Percentiles rank a stretch among this genome's conserved stretches.
Evolutionary conservation across 2,888 invertebrate species (phyloP).

Genomic region (Cephus nigrinus): DNA sequence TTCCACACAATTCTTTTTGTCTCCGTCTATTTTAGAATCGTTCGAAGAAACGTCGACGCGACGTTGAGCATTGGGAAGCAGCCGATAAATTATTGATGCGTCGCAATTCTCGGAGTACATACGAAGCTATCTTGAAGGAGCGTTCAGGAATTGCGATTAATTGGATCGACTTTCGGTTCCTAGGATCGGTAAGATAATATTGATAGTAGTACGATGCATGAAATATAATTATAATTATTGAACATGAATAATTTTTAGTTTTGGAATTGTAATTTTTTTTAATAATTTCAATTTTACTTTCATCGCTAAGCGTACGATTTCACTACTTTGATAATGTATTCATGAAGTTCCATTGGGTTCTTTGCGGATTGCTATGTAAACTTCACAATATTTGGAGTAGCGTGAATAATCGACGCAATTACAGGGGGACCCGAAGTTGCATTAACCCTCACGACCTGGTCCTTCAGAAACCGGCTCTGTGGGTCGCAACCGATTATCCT

Average conservation of each 20-base stretch:
- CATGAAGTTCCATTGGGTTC: neutral
- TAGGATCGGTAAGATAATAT: neutral
- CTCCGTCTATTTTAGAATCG: neutral
- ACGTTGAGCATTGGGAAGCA: neutral
- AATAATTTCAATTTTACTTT: neutral
- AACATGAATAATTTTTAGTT: neutral
- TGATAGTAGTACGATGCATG: neutral
- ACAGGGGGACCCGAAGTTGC: conserved; percentile 24
- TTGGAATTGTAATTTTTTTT: neutral
- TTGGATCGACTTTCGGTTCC: neutral
- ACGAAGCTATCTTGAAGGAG: neutral
- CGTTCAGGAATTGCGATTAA: neutral
- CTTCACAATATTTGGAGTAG: conserved; percentile 24
- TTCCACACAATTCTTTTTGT: neutral
- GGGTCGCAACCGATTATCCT: neutral
- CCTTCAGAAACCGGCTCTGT: neutral
- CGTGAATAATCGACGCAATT: conserved; percentile 36
- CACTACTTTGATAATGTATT: neutral
- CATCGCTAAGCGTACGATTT: neutral
- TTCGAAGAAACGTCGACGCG: neutral
- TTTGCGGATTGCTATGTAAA: conserved; percentile 5
- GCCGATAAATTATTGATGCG: neutral
- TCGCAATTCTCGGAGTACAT: neutral
- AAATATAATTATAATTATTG: neutral
- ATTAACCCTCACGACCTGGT: conserved; percentile 28